Conservation (phyloP, 2,888 invertebrate genomes). For the Cinara cedri region DNA sequence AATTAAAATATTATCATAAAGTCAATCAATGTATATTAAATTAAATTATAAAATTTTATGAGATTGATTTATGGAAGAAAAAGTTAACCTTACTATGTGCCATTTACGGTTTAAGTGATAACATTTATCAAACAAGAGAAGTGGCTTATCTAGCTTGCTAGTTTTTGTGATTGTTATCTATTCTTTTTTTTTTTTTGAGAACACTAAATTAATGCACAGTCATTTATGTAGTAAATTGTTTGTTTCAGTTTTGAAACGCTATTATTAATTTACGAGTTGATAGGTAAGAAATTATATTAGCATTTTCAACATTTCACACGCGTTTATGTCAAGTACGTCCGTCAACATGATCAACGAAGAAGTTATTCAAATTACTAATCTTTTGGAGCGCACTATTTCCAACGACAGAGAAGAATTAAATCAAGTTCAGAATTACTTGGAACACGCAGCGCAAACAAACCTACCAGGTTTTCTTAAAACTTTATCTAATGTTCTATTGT, state of each 20-base stretch:
- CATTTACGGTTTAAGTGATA: conserved; percentile 24
- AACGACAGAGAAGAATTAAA: conserved; percentile 75
- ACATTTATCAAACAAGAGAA: conserved; percentile 44
- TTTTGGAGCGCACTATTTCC: conserved; percentile 54
- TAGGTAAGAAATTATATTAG: background rate
- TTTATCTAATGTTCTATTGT: conserved; percentile 88
- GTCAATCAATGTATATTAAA: background rate
- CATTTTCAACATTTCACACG: conserved; percentile 7
- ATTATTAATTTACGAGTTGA: too few species aligned
- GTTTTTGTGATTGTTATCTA: conserved; percentile 35
- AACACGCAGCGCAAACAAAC: conserved; percentile 90
- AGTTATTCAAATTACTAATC: conserved; percentile 48
- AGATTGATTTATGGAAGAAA: background rate
- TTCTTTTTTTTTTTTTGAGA: conserved; percentile 14
- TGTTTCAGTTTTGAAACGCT: too few species aligned
- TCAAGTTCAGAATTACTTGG: conserved; percentile 88
- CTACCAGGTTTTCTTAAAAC: conserved; percentile 92
- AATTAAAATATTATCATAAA: background rate
- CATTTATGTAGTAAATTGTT: background rate
- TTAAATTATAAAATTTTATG: background rate
- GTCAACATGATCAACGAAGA: conserved; percentile 51
- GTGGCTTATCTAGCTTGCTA: conserved; percentile 27
- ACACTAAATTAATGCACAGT: background rate
- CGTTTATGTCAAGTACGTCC: conserved; percentile 33
- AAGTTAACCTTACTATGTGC: background rate